Conservation (phyloP, 2,888 invertebrate genomes). For the Caenorhabditis afra region DNA sequence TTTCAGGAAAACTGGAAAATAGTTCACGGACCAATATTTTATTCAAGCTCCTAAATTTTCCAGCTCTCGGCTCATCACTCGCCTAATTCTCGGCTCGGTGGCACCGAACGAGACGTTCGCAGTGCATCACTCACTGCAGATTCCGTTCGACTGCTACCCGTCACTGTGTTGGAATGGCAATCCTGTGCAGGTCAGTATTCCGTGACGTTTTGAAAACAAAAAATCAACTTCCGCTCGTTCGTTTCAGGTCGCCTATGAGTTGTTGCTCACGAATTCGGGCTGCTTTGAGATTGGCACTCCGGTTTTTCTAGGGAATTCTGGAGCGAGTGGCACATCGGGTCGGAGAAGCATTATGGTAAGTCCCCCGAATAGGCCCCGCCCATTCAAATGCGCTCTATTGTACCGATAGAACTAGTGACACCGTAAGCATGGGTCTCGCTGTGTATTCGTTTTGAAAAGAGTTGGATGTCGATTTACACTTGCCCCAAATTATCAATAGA, state of each 20-base stretch:
- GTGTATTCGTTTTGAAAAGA: too few relatives aligned
- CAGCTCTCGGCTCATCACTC: conserved; percentile 48
- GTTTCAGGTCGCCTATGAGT: conserved; percentile 60
- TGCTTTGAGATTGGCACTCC: conserved; percentile 65
- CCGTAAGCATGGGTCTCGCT: too few relatives aligned
- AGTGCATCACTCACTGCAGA: conserved; percentile 45
- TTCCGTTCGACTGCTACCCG: conserved; percentile 58
- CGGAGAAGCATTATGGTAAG: neutral
- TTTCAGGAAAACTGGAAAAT: too few relatives aligned
- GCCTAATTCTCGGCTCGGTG: conserved; percentile 45
- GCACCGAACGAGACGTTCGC: conserved; percentile 19
- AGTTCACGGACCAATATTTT: too few relatives aligned
- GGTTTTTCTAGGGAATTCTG: conserved; percentile 60
- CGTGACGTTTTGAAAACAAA: neutral
- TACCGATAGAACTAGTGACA: too few relatives aligned
- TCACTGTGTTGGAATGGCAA: conserved; percentile 52
- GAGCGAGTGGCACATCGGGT: neutral
- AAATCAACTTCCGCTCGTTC: neutral
- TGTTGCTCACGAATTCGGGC: conserved; percentile 57
- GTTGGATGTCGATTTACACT: too few relatives aligned
- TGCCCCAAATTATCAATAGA: too few relatives aligned
- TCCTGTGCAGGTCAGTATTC: conserved; percentile 39
- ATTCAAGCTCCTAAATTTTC: too few relatives aligned
- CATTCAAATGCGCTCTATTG: too few relatives aligned
- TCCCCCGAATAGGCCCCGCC: too few relatives aligned